These are phyloP conservation scores for Drosophila pegasa DNA, from an alignment of 2,888 invertebrate species.

Conservation along the genomic window DNA sequence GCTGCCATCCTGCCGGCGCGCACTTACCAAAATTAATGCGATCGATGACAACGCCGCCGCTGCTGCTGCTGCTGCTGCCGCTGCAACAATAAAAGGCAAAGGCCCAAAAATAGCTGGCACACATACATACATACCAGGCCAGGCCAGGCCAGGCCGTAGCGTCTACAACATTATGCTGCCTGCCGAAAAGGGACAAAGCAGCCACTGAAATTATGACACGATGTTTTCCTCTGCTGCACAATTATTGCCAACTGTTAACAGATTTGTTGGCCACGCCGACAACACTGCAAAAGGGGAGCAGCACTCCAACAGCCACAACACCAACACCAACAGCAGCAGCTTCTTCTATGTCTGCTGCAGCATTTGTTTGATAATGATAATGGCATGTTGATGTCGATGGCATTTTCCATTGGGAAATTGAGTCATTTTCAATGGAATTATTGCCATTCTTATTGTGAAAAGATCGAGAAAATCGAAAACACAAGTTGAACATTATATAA, in stretches of 20 bases:
- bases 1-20: constrained; percentile 19
- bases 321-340: constrained; percentile 5
- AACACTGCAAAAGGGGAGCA: constrained; percentile 14
- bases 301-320: constrained; percentile 7
- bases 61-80: constrained; percentile 35
- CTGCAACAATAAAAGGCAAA: constrained; percentile 71
- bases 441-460: constrained; percentile 27
- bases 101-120: constrained; percentile 56
- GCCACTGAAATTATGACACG: constrained; percentile 76
- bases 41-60: constrained; percentile 78
- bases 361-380: constrained; percentile 76
- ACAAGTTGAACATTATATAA: constrained; percentile 4
- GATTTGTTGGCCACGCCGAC: constrained; percentile 79
- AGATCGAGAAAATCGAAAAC: constrained; percentile 1
- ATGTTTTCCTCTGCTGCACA: constrained; percentile 70
- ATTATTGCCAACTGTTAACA: constrained; percentile 85
- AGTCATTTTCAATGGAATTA: constrained; percentile 57
- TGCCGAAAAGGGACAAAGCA: constrained; percentile 67
- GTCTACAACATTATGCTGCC: constrained; percentile 52
- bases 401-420: constrained; percentile 48
- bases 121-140: constrained; percentile 10
- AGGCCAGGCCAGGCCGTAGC: no score
- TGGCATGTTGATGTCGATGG: constrained; percentile 61
- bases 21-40: constrained; percentile 70
- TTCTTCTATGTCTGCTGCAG: constrained; percentile 14